These are phyloP conservation scores for Zaprionus taronus DNA, from an alignment of 1,140 invertebrate genomes.

Conservation along the genomic window DNA sequence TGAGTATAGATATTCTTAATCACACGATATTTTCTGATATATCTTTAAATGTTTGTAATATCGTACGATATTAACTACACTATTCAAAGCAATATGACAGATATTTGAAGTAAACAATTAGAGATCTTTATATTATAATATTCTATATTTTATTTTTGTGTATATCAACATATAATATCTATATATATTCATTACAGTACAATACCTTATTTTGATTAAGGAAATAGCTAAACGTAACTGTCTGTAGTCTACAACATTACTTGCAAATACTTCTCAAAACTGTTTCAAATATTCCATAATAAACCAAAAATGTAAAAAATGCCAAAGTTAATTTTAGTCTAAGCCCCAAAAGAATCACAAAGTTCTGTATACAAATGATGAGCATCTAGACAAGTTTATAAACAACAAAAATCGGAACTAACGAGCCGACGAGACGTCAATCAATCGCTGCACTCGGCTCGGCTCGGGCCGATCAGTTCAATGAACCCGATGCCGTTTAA, in stretches of 20 bases:
- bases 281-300: neutral
- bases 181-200: too few relatives aligned
- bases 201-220: too few relatives aligned
- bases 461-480: conserved; percentile 42
- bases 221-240: too few relatives aligned
- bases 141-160: too few relatives aligned
- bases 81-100: neutral
- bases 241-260: too few relatives aligned
- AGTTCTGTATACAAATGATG: conserved; percentile 1
- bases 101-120: too few relatives aligned
- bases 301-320: neutral
- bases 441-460: conserved; percentile 73
- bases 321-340: neutral
- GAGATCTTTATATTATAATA: neutral
- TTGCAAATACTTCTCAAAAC: neutral
- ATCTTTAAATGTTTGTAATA: neutral
- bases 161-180: too few relatives aligned
- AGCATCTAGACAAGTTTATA: conserved; percentile 14
- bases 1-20: too few relatives aligned
- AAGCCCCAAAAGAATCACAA: neutral
- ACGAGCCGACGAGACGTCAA: conserved; percentile 69
- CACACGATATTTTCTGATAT: too few relatives aligned
- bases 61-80: too few relatives aligned
- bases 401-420: conserved; percentile 52
- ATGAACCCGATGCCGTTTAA: conserved; percentile 56